These are phyloP conservation scores for Nemopilema nomurai DNA, from an alignment of 30 jellyfish, hydroid and myxozoan genomes.

Conservation along the genomic window DNA sequence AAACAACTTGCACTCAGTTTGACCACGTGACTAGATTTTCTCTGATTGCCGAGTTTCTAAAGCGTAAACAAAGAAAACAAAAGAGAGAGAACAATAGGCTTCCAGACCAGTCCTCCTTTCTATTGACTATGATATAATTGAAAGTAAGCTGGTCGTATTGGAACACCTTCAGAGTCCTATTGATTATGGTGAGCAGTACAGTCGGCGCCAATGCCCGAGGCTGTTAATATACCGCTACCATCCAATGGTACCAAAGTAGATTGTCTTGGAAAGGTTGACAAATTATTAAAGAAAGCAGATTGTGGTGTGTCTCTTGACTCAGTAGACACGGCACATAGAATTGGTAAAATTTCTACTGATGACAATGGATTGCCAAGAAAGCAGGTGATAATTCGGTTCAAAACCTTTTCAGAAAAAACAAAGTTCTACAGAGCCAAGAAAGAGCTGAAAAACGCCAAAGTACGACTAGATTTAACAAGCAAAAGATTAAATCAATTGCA, in stretches of 20 bases:
- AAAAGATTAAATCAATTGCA: slow-evolving; percentile 5
- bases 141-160: slow-evolving; percentile 36
- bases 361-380: slow-evolving; percentile 11
- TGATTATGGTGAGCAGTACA: slow-evolving; percentile 41
- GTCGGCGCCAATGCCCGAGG: slow-evolving; percentile 39
- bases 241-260: slow-evolving; percentile 24
- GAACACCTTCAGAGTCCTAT: slow-evolving; percentile 37
- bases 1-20: no score
- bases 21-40: no score
- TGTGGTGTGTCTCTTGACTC: slow-evolving; percentile 49
- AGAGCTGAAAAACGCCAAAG: slow-evolving; percentile 15
- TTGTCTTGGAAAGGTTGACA: slow-evolving; percentile 2
- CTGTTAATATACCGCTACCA: slow-evolving; percentile 32
- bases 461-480: slow-evolving; percentile 46
- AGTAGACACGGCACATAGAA: slow-evolving; percentile 46
- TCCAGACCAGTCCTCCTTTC: no score
- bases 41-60: no score
- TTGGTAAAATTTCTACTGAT: slow-evolving; percentile 31
- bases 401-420: slow-evolving; percentile 19
- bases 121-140: no score
- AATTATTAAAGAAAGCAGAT: slow-evolving; percentile 15
- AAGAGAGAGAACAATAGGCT: no score
- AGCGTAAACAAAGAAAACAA: no score
- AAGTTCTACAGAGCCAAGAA: slow-evolving; percentile 18
- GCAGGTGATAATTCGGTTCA: slow-evolving; percentile 25